phyloP scores from a whole-genome alignment of 2,113 vertebrate species.

The Mohoua ochrocephala region DNA sequence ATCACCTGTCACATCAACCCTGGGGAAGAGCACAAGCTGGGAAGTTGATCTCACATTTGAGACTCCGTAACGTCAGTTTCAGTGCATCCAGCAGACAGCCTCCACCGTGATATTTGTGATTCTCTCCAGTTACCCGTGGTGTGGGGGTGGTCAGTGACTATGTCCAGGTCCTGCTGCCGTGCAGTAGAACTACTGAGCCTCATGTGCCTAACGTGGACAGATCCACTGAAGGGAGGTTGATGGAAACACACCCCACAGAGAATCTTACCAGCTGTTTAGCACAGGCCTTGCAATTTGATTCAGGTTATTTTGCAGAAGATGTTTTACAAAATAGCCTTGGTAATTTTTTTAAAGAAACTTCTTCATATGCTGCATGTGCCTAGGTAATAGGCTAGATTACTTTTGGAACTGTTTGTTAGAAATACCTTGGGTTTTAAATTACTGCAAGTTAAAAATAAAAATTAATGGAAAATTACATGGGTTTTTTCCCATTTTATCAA shows the following conservation, averaged over 20 bases:
- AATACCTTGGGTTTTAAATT: background rate
- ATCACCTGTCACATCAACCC: background rate
- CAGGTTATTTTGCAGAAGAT: background rate
- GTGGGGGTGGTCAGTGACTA: background rate
- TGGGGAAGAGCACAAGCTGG: background rate
- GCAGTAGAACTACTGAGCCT: background rate
- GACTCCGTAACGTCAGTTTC: fast-evolving
- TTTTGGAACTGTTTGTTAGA: background rate
- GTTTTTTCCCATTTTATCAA: background rate
- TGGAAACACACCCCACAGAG: background rate
- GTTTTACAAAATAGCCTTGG: background rate
- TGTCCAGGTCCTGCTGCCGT: background rate
- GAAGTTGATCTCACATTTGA: background rate
- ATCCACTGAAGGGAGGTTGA: background rate
- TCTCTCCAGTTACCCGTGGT: background rate
- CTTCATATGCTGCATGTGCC: background rate
- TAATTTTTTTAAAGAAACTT: background rate
- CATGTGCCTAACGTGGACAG: background rate
- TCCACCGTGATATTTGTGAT: background rate
- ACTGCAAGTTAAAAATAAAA: background rate
- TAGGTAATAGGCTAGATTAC: background rate
- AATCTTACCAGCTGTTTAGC: background rate
- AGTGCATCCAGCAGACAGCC: background rate
- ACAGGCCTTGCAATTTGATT: background rate
- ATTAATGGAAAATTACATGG: background rate